These are phyloP conservation scores for Tamandua tetradactyla DNA, from an alignment of 2,797 vertebrate species.

Conservation along the genomic window DNA sequence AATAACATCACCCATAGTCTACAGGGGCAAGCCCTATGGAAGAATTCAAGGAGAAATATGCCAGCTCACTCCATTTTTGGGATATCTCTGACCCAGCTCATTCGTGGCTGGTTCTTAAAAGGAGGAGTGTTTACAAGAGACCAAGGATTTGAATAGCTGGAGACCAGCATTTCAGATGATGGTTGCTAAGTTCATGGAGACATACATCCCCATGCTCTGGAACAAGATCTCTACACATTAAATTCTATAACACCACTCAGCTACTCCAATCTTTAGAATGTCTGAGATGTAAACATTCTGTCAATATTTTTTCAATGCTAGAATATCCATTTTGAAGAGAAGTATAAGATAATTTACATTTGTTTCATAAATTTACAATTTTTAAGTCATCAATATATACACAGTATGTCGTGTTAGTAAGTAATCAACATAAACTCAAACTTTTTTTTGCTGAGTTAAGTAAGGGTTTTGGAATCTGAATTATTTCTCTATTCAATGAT, in stretches of 20 bases:
- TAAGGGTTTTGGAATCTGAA: not conserved
- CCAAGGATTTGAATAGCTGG: not conserved
- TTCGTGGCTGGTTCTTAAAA: not conserved
- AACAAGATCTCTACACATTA: not conserved
- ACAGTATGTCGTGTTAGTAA: not conserved
- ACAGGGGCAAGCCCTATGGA: not conserved
- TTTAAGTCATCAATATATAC: not conserved
- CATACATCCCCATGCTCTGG: not conserved
- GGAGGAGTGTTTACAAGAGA: not conserved
- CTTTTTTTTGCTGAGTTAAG: not conserved
- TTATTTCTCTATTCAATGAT: not conserved
- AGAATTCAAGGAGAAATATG: not conserved
- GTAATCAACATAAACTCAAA: not conserved
- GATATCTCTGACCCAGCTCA: not conserved
- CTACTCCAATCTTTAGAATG: not conserved
- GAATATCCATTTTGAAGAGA: not conserved
- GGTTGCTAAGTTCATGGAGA: not conserved
- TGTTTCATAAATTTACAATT: not conserved
- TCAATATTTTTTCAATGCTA: not conserved
- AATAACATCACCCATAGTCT: not conserved
- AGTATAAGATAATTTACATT: not conserved
- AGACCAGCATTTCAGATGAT: not conserved
- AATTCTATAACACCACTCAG: rapidly evolving
- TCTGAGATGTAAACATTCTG: not conserved
- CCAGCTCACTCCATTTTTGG: rapidly evolving